Conservation (phyloP, 2,888 invertebrate species). For the Molanna angustata region DNA sequence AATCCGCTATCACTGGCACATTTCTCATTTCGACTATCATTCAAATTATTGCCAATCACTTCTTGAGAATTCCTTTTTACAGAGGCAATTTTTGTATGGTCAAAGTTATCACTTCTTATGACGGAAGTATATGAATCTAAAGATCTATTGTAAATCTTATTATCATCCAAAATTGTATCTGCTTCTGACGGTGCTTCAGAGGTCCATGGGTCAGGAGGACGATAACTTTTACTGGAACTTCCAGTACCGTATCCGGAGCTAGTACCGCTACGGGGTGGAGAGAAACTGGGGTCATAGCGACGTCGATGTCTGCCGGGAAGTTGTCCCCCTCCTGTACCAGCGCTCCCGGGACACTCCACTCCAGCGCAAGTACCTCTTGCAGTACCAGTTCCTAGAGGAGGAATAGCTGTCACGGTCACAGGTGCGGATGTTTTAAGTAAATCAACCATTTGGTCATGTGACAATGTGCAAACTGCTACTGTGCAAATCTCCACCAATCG, state of each 20-base stretch:
- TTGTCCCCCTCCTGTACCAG: conserved; percentile 51
- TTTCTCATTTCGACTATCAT: conserved; percentile 24
- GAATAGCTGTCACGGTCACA: conserved; percentile 80
- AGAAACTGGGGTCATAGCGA: conserved; percentile 70
- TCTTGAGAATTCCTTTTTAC: conserved; percentile 27
- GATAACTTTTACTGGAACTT: conserved; percentile 30
- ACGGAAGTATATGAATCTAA: conserved; percentile 21
- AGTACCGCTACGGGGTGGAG: conserved; percentile 76
- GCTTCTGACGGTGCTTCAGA: conserved; percentile 21
- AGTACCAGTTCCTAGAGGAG: conserved; percentile 53
- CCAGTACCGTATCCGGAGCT: conserved; percentile 85
- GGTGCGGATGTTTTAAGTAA: conserved; percentile 84
- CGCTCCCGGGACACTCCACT: conserved; percentile 33
- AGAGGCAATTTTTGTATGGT: conserved; percentile 13
- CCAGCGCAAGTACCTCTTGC: conserved; percentile 26
- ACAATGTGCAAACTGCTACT: conserved; percentile 83
- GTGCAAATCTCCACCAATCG: conserved; percentile 89
- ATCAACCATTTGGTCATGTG: conserved; percentile 91
- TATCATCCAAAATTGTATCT: conserved; percentile 1
- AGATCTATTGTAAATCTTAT: conserved; percentile 14
- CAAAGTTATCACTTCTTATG: conserved; percentile 9
- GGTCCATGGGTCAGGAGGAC: conserved; percentile 24
- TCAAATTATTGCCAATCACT: conserved; percentile 12
- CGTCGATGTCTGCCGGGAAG: conserved; percentile 58
- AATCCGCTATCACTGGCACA: conserved; percentile 1